Evolutionary conservation across 2,797 vertebrate species (phyloP), one percentile per base, ranked within the genome.

Genomic region (Spondyliosoma cantharus): DNA sequence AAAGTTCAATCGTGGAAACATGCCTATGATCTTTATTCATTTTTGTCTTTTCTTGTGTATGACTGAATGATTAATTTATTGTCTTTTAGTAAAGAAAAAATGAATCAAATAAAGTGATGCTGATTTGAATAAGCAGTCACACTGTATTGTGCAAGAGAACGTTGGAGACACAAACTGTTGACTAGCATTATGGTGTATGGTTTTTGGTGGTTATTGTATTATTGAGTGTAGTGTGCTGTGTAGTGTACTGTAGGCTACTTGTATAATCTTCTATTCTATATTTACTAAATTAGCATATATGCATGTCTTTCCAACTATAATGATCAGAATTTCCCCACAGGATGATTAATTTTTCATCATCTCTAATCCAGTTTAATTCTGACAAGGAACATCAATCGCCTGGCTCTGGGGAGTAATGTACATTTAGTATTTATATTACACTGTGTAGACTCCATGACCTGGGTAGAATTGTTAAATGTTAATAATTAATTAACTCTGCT

Each of bases 321-420:
- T 63, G 68, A 79, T 68, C 46, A 11, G 5, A 37, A 74, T 64
- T 49, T 42, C n/a, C 65, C 62, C 7, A 29, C 0, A 8, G 20
- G n/a, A 53, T 45, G 14, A 62, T 32, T 25, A 32, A 68, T 42
- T 11, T 77, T 76, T 50, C 3, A 88, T 61, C 32, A 13, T 19
- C 37, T 71, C 8, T 67, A 83, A 84, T 58, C 59, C 71, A 54
- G 7, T 42, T 74, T 60, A 60, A 70, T 81, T 72, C 53, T 70
- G 27, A 82, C 43, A 74, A 48, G 25, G 24, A 73, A 52, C 53
- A 75, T 73, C 42, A 62, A 58, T 54, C 59, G 68, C 60, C 25
- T 11, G 14, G 15, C 74, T 74, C 72, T 50, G 22, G 64, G 61
- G 62, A 76, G 56, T 52, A 53, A 76, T 79, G 65, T 9, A 64